These are phyloP conservation scores for Coelogynopora nodosa DNA, from an alignment of 2,888 invertebrate genomes.

Conservation along the genomic window DNA sequence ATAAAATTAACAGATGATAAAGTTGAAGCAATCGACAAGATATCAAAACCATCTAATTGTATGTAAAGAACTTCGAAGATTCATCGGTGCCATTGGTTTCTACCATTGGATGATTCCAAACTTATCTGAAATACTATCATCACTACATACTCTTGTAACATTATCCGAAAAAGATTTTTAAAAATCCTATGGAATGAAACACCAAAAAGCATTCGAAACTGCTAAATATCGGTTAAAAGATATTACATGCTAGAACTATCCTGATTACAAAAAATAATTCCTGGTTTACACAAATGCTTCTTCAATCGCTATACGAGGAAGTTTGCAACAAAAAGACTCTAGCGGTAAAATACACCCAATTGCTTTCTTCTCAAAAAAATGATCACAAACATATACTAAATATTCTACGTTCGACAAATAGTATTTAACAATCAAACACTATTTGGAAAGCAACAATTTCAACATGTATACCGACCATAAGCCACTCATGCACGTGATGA, in stretches of 20 bases:
- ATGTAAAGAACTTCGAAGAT: neutral
- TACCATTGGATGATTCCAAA: neutral
- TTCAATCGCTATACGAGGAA: neutral
- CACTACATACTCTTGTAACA: neutral
- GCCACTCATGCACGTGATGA: neutral
- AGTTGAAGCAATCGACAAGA: neutral
- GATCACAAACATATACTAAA: neutral
- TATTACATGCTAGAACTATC: neutral
- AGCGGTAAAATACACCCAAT: neutral
- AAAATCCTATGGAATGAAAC: neutral
- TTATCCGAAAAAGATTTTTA: neutral
- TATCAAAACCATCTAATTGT: too few species aligned
- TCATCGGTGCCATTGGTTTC: neutral
- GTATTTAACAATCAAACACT: neutral
- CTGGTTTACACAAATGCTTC: neutral
- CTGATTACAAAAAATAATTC: neutral
- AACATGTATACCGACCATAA: neutral
- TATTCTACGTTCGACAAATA: neutral
- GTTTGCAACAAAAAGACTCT: neutral
- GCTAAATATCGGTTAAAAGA: neutral
- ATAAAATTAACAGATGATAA: neutral
- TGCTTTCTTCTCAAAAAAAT: neutral
- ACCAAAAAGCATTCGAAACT: neutral
- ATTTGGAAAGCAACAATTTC: neutral
- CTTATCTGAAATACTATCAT: too few species aligned